Base-by-base conservation (phyloP, 1,140 invertebrate genomes). In the Zaprionus taronus region DNA sequence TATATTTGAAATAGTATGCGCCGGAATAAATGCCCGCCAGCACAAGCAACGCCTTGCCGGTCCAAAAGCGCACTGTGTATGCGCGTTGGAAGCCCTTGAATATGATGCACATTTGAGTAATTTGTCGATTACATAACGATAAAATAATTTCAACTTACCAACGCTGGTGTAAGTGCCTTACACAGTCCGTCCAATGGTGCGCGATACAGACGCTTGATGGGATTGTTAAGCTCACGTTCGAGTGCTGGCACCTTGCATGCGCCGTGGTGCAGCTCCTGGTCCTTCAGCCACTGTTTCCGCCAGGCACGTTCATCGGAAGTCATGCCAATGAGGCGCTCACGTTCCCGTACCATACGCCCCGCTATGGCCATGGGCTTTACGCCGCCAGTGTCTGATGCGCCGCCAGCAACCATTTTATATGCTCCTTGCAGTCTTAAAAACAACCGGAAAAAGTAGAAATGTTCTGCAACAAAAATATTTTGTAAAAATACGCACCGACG, bases 281-380 rank as follows among this genome's bases (percentile, higher is more conserved):
- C 97, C 91, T 97, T 95, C 1, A 98, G 77, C 95, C 95, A 98
- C 91, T 97, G 95, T 77, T 95, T 96, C 69, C 97, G 94, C 95
- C 96, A 98, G 53, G 95, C 95, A 79, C 97, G 94, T 94, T 98
- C 97, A n/a, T 95, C 95, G 89, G 96, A 94, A 6, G 95, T 96
- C 97, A 98, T 98, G 65, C 97, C 97, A 57, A 95, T 83, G 24
- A 96, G 93, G 91, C 97, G 94, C 93, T 98, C 96, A 72, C 97
- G 94, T 93, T 97, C 96, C 1, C 91, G 92, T 17, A 93, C 94
- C 93, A 96, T 94, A 64, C 97, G 95, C 2, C 97, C 96, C 70
- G 94, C 94, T 80, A 98, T 96, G 65, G 93, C 80, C 94, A 98
- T 96, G 36, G 96, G 95, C 90, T 94, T 95, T 0, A 95, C 94